phyloP scores from a whole-genome alignment of 2,797 vertebrate genomes.

The Channa striata region DNA sequence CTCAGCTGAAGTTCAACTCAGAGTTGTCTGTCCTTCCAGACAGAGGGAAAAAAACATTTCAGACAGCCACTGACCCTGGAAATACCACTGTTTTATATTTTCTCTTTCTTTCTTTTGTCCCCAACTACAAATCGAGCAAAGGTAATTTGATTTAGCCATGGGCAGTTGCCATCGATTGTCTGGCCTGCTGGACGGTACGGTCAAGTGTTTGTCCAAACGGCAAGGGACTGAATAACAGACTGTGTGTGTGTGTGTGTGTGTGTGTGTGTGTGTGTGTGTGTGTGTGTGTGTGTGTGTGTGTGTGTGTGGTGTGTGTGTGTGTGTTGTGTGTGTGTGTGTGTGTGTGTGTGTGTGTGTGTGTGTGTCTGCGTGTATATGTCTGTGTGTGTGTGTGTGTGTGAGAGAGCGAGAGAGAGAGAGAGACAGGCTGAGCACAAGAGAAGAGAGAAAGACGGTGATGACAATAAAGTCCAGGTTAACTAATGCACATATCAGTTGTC shows the following conservation, averaged over 20 bases:
- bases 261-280: background rate
- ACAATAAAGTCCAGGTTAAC: constrained; percentile 37
- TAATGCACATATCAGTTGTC: constrained; percentile 34
- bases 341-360: background rate
- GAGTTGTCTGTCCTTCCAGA: constrained; percentile 29
- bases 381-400: background rate
- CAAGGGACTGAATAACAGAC: constrained; percentile 54
- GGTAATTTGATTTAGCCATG: constrained; percentile 79
- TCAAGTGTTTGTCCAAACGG: constrained; percentile 77
- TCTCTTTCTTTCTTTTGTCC: constrained; percentile 58
- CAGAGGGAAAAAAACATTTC: constrained; percentile 15
- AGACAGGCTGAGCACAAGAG: background rate
- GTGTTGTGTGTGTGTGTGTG: background rate
- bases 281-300: background rate
- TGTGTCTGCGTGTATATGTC: too few relatives aligned
- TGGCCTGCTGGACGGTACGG: constrained; percentile 61
- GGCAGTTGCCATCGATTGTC: constrained; percentile 77
- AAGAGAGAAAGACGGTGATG: background rate
- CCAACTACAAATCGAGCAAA: constrained; percentile 64
- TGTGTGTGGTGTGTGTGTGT: background rate
- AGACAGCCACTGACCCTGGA: constrained; percentile 63
- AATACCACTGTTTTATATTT: constrained; percentile 64
- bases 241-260: background rate
- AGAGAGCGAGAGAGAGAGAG: background rate
- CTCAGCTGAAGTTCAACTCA: constrained; percentile 9